phyloP scores from a whole-genome alignment of 2,797 vertebrate species.

The Numenius phaeopus region DNA sequence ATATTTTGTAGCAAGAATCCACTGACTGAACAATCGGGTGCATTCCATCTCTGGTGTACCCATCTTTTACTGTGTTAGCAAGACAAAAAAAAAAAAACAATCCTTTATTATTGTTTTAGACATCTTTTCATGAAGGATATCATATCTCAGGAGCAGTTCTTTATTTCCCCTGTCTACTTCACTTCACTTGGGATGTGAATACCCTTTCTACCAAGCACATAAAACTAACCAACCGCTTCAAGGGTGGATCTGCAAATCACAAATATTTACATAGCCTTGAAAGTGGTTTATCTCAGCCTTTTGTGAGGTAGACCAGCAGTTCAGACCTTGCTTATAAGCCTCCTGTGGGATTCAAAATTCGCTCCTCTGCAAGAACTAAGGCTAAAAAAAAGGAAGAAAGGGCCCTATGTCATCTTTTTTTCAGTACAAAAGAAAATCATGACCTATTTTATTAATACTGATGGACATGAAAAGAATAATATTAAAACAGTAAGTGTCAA shows the following conservation, averaged over 20 bases:
- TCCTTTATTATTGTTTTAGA: background rate
- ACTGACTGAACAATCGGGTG: background rate
- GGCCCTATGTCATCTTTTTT: background rate
- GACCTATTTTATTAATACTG: background rate
- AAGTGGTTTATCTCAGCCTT: background rate
- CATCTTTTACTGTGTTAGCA: background rate
- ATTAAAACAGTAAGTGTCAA: background rate
- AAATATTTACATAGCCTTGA: background rate
- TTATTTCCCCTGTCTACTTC: background rate
- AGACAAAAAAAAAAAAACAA: background rate
- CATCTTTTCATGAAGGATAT: background rate
- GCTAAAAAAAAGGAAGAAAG: background rate
- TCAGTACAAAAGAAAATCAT: background rate
- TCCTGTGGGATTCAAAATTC: background rate
- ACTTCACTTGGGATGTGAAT: background rate
- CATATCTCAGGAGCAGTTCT: background rate
- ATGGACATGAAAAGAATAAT: background rate
- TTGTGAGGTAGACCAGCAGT: background rate
- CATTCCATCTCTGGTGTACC: background rate
- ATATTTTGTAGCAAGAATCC: background rate
- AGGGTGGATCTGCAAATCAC: background rate
- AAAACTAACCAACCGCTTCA: background rate
- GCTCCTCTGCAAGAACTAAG: background rate
- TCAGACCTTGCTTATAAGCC: background rate
- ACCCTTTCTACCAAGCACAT: background rate